Percentiles rank a stretch among this genome's conserved stretches.
phyloP scores from a whole-genome alignment of 2,113 vertebrate species.

The Cryptotis parvus region DNA sequence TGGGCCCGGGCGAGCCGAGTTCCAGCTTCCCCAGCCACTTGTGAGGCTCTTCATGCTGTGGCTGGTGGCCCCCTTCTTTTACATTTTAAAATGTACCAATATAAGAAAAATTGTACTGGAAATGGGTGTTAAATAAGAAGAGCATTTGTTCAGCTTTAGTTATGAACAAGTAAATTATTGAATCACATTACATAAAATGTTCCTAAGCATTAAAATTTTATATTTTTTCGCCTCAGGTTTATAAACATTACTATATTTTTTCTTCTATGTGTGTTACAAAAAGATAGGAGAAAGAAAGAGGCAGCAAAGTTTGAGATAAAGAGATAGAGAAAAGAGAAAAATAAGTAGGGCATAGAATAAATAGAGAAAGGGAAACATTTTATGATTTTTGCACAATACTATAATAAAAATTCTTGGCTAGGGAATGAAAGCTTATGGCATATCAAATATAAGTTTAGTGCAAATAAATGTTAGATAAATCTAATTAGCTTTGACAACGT shows the following conservation, averaged over 20 bases:
- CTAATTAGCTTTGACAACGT: slow-evolving; percentile 54
- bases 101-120: not conserved
- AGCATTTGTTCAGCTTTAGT: not conserved
- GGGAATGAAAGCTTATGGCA: not conserved
- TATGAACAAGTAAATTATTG: slow-evolving; percentile 33
- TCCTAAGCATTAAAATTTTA: slow-evolving; percentile 18
- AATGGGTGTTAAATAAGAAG: not conserved
- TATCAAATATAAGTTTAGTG: slow-evolving; percentile 43
- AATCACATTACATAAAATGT: not conserved
- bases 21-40: too few species aligned
- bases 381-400: not conserved
- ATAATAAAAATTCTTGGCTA: slow-evolving; percentile 59
- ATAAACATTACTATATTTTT: not conserved
- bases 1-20: too few species aligned
- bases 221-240: not conserved
- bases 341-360: too few species aligned
- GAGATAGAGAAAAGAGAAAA: not conserved
- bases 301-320: not conserved
- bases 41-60: too few species aligned
- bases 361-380: not conserved
- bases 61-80: slow-evolving; percentile 17
- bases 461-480: slow-evolving; percentile 50
- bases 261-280: not conserved
- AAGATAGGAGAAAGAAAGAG: not conserved
- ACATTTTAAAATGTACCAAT: not conserved